These are phyloP conservation scores for Colossoma macropomum DNA, from an alignment of 2,113 vertebrate genomes.

Conservation along the genomic window DNA sequence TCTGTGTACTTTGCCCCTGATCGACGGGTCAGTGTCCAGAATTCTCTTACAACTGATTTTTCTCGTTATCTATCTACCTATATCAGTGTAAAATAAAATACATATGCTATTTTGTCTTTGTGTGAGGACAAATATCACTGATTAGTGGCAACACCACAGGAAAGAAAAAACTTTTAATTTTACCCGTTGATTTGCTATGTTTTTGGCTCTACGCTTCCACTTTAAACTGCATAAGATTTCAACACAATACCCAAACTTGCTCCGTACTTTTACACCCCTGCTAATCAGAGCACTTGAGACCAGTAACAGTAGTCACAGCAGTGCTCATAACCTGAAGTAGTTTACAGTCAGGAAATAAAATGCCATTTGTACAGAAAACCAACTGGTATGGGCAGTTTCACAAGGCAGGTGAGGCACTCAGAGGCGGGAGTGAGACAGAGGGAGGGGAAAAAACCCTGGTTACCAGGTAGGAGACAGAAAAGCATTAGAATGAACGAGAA, in stretches of 20 bases:
- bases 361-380: slow-evolving; percentile 8
- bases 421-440: background rate
- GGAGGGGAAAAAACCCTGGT: background rate
- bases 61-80: too few species aligned
- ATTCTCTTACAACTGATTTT: too few species aligned
- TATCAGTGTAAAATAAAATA: too few species aligned
- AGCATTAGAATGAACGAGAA: background rate
- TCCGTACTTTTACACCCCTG: background rate
- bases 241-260: background rate
- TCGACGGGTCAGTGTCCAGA: too few species aligned
- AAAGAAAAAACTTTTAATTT: too few species aligned
- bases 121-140: too few species aligned
- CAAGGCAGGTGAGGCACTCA: background rate
- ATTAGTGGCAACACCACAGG: too few species aligned
- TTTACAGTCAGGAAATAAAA: background rate
- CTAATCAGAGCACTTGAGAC: background rate
- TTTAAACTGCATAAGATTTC: too few species aligned
- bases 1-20: too few species aligned
- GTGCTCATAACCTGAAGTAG: background rate
- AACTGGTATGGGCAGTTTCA: slow-evolving; percentile 36
- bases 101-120: too few species aligned
- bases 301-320: background rate
- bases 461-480: background rate
- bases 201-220: too few species aligned
- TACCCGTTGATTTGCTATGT: too few species aligned